phyloP scores from a whole-genome alignment of 2,888 invertebrate species.

The Temnothorax rugatulus region DNA sequence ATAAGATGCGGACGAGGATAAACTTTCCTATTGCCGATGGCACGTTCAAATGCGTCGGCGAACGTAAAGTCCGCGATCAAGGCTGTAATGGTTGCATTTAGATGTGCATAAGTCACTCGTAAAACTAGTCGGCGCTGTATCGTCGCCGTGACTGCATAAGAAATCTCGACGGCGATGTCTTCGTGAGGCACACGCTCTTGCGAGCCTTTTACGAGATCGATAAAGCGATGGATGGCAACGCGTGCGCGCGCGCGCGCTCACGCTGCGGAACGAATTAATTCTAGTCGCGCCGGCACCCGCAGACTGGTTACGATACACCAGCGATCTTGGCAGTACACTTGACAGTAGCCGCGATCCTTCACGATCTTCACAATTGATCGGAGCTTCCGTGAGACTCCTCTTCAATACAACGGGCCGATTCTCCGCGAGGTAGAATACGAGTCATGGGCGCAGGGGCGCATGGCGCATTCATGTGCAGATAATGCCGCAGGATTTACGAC shows the following conservation, averaged over 20 bases:
- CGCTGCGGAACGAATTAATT: slow-evolving; percentile 72
- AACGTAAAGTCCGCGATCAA: slow-evolving; percentile 36
- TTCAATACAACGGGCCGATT: slow-evolving; percentile 36
- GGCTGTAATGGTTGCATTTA: slow-evolving; percentile 66
- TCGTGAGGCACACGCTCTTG: slow-evolving; percentile 69
- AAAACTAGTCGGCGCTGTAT: slow-evolving; percentile 61
- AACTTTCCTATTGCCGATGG: neutral
- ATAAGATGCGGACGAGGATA: slow-evolving; percentile 22
- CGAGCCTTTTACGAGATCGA: slow-evolving; percentile 72
- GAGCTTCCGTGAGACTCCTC: slow-evolving; percentile 61
- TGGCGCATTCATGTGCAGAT: slow-evolving; percentile 48
- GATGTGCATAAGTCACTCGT: slow-evolving; percentile 68
- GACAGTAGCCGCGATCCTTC: slow-evolving; percentile 69
- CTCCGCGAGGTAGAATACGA: slow-evolving; percentile 42
- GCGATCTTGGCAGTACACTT: slow-evolving; percentile 44
- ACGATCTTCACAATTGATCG: slow-evolving; percentile 67
- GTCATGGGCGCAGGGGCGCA: slow-evolving; percentile 53
- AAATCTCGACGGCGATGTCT: slow-evolving; percentile 59
- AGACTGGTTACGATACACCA: slow-evolving; percentile 57
- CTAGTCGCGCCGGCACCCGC: slow-evolving; percentile 64
- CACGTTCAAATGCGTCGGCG: neutral
- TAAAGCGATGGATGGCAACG: slow-evolving; percentile 65
- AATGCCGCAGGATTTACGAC: slow-evolving; percentile 29
- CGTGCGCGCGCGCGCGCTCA: slow-evolving; percentile 66
- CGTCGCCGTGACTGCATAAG: slow-evolving; percentile 51